These are phyloP conservation scores for Pollicipes pollicipes DNA, from an alignment of 1,140 invertebrate genomes.

Conservation along the genomic window DNA sequence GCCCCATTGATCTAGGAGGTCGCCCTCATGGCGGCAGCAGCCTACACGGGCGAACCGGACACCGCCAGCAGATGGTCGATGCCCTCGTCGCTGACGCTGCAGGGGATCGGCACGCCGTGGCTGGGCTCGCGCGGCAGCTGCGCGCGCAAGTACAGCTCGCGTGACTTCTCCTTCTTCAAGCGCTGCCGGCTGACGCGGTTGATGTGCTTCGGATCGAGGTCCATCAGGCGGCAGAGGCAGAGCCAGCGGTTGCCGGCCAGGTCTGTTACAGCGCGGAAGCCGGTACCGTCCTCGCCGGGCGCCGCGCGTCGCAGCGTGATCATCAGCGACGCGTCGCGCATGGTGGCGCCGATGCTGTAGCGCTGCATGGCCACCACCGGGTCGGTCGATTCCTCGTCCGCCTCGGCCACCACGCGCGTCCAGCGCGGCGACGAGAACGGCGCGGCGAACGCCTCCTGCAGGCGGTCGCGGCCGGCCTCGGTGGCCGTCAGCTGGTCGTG, in stretches of 20 bases:
- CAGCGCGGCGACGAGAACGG: background rate
- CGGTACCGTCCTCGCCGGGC: slow-evolving; percentile 5
- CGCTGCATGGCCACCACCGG: slow-evolving; percentile 6
- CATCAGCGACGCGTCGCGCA: slow-evolving; percentile 11
- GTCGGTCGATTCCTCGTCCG: background rate
- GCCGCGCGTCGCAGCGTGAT: slow-evolving; percentile 10
- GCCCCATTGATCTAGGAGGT: too few species aligned
- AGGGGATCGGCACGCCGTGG: background rate
- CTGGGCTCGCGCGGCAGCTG: background rate
- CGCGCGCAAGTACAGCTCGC: background rate
- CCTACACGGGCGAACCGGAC: background rate
- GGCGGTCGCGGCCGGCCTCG: background rate
- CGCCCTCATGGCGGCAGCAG: too few species aligned
- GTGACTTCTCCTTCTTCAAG: background rate
- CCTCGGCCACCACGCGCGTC: background rate
- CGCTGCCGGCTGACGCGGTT: slow-evolving; percentile 5
- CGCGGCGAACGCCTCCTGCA: background rate
- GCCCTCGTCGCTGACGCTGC: background rate
- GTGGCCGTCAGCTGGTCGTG: background rate
- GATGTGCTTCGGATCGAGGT: slow-evolving; percentile 13
- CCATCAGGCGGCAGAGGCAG: slow-evolving; percentile 10
- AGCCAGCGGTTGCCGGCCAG: slow-evolving; percentile 4
- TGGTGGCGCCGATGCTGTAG: slow-evolving; percentile 11
- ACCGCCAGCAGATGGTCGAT: background rate
- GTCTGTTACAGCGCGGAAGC: background rate